Evolutionary conservation across 2,797 vertebrate species (phyloP), one percentile per base, ranked within the genome.

Genomic region (Adrianichthys oophorus): DNA sequence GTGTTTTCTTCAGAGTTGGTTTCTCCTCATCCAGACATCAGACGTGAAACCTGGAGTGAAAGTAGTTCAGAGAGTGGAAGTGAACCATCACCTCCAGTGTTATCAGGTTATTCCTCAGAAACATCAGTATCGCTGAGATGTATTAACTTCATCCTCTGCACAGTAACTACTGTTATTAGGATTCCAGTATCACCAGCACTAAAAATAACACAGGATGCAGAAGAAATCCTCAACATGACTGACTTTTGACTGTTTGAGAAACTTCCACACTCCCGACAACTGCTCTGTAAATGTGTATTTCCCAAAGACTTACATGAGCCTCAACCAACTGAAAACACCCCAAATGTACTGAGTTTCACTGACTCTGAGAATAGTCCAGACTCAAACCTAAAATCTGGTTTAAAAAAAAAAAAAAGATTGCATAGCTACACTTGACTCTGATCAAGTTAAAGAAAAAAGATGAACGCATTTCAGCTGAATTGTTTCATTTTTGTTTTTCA

Each of bases 251-350:
- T 21, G 19, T 21, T 21, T 13, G 45, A 69, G 41, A 60, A 65
- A 24, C 21, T 4, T 53, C 16, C 0, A 18, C 23, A 29, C 6
- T 29, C 21, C 21, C 44, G 16, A 19, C 15, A 54, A 17, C 15
- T 2, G 15, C 42, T 21, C 0, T 40, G 26, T 14, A 32, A 14
- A 18, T 51, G 1, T 21, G 42, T 42, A 21, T 43, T 7, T 32
- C 47, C 2, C 46, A 15, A 56, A 84, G 85, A 62, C 51, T 51
- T 59, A 37, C 1, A 23, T 44, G 68, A 40, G 24, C 5, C 47
- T 19, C 40, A 46, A 59, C 48, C 64, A 60, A 4, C 47, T 23
- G 46, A 68, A n/a, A 44, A 48, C 6, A n/a, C 0, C 19, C 44
- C 1, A 46, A 18, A 66, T 6, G 21, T 5, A 5, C 16, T 49